Percentiles rank a stretch among this genome's conserved stretches.
Conservation (phyloP, 2,888 invertebrate genomes). For the Pomacea canaliculata region DNA sequence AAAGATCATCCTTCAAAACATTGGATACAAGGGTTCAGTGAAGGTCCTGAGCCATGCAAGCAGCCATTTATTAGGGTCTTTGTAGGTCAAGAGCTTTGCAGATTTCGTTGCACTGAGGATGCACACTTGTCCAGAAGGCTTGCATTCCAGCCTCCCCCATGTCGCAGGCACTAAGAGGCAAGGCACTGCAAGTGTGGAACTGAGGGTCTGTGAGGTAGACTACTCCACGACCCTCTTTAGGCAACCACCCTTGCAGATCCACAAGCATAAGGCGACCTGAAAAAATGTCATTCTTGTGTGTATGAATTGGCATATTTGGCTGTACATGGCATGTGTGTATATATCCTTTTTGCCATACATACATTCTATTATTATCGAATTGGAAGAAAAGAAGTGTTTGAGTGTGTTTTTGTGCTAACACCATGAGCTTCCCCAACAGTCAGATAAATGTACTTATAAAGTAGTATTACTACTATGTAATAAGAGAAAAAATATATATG, state of each 20-base stretch:
- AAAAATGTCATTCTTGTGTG: no score
- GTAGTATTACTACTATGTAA: no score
- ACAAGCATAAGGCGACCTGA: slow-evolving; percentile 30
- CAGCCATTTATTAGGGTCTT: slow-evolving; percentile 10
- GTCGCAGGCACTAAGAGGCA: slow-evolving; percentile 31
- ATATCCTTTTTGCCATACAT: no score
- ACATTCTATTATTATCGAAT: not conserved
- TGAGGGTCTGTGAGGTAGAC: slow-evolving; percentile 38
- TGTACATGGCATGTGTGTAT: no score
- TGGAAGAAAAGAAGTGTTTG: not conserved
- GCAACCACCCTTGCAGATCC: slow-evolving; percentile 39
- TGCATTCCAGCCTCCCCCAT: slow-evolving; percentile 31
- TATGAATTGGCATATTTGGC: not conserved
- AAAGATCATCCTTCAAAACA: no score
- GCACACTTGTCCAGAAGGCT: slow-evolving; percentile 33
- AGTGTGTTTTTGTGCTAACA: no score
- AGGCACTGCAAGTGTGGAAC: slow-evolving; percentile 28
- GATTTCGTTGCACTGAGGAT: slow-evolving; percentile 34
- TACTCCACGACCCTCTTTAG: slow-evolving; percentile 24
- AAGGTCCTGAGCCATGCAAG: no score
- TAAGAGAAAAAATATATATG: no score
- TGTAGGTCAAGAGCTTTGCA: slow-evolving; percentile 29
- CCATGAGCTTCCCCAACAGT: no score
- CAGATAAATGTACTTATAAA: no score
- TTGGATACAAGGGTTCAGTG: no score